Evolutionary conservation across 2,113 vertebrate genomes (phyloP).

Genomic region (Poeciliopsis turrubarensis): DNA sequence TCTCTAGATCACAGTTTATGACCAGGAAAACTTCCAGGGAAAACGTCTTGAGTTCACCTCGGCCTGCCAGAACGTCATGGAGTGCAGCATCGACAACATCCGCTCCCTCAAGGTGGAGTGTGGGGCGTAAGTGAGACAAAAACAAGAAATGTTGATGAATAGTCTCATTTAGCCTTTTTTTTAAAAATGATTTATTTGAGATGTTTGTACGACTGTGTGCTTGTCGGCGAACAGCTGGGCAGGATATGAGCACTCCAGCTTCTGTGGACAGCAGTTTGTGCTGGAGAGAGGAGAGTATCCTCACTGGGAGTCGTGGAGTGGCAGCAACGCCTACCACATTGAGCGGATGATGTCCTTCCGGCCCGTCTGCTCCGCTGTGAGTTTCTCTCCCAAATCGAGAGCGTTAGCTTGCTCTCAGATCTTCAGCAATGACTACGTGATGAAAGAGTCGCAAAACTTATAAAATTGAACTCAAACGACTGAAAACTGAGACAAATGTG

Average conservation of each 20-base stretch:
- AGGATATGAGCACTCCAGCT: slow-evolving; percentile 94
- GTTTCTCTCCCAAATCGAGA: slow-evolving; percentile 55
- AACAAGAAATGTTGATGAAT: background rate
- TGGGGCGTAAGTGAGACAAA: slow-evolving; percentile 87
- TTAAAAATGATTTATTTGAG: background rate
- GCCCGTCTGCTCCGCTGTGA: slow-evolving; percentile 94
- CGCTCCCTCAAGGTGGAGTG: slow-evolving; percentile 94
- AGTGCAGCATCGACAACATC: slow-evolving; percentile 88
- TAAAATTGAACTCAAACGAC: background rate
- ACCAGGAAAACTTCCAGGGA: slow-evolving; percentile 96
- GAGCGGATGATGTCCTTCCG: slow-evolving; percentile 97
- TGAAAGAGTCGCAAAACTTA: background rate
- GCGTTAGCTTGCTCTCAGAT: background rate
- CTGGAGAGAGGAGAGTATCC: slow-evolving; percentile 96
- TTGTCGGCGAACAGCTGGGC: slow-evolving; percentile 84
- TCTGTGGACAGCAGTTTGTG: slow-evolving; percentile 96
- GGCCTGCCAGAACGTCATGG: slow-evolving; percentile 90
- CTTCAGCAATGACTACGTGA: background rate
- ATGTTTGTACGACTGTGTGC: slow-evolving; percentile 12
- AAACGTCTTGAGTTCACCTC: slow-evolving; percentile 92
- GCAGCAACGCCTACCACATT: slow-evolving; percentile 95
- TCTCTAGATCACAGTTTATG: slow-evolving; percentile 91
- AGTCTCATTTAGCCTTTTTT: background rate
- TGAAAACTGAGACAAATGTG: background rate
- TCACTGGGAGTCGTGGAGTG: slow-evolving; percentile 96